These are phyloP conservation scores for Zapornia atra DNA, from an alignment of 2,113 vertebrate species.

Conservation along the genomic window DNA sequence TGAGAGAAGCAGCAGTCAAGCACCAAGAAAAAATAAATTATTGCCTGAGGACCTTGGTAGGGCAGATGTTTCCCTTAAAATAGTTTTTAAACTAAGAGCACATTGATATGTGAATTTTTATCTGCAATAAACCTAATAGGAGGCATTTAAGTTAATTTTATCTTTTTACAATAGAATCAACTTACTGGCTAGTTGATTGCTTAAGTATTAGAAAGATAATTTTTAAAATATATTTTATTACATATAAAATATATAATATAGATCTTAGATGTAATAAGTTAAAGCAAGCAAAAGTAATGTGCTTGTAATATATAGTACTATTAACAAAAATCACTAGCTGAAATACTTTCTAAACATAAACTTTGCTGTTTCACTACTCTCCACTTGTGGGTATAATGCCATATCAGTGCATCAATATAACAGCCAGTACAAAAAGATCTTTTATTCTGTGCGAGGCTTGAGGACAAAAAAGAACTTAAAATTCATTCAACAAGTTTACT, in stretches of 20 bases:
- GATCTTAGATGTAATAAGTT: not conserved
- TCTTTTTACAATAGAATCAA: not conserved
- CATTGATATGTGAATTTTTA: not conserved
- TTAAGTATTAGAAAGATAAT: not conserved
- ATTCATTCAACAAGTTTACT: not conserved
- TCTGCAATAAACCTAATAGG: not conserved
- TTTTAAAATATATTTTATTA: not conserved
- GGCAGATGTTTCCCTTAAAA: not conserved
- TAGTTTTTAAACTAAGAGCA: not conserved
- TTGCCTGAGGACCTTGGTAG: not conserved
- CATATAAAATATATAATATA: not conserved
- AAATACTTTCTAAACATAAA: not conserved
- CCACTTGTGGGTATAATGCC: not conserved
- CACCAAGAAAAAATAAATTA: not conserved
- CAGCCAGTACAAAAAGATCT: not conserved
- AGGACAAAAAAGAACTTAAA: not conserved
- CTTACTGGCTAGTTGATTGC: not conserved
- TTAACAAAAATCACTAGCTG: not conserved
- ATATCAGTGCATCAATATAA: not conserved
- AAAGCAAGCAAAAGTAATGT: not conserved
- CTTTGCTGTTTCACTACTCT: not conserved
- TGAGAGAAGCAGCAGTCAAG: not conserved
- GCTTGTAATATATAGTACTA: not conserved
- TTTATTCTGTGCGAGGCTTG: not conserved
- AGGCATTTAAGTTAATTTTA: not conserved